These are phyloP conservation scores for Orchestia grillus DNA, from an alignment of 1,140 invertebrate genomes.

Conservation along the genomic window DNA sequence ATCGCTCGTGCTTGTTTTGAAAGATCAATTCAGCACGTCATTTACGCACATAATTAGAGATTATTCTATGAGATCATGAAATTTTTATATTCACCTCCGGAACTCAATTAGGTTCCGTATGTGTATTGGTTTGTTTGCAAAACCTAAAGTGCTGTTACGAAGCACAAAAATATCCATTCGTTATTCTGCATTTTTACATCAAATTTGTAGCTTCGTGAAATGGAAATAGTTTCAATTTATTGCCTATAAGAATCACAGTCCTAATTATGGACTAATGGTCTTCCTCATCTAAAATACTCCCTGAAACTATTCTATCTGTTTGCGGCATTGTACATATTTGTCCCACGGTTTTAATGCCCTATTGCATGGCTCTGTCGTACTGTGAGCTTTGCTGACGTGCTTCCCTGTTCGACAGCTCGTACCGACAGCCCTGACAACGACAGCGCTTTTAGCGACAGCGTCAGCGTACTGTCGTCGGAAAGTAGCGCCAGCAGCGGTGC, in stretches of 20 bases:
- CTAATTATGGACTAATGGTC: neutral
- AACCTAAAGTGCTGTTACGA: neutral
- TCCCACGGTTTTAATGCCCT: neutral
- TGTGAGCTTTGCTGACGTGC: neutral
- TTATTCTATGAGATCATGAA: neutral
- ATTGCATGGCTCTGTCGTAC: neutral
- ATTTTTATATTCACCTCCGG: neutral
- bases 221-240: neutral
- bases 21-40: neutral
- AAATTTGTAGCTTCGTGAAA: neutral
- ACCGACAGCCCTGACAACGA: conserved; percentile 96
- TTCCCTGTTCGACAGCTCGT: conserved; percentile 72
- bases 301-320: neutral
- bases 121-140: neutral
- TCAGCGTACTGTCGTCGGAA: conserved; percentile 90
- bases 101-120: neutral
- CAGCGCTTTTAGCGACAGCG: conserved; percentile 96
- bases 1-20: neutral
- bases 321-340: neutral
- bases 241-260: neutral
- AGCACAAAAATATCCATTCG: neutral
- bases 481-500: conserved; percentile 88
- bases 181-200: neutral
- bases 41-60: no score
- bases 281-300: neutral